A percentile compares a stretch with the other conserved stretches of the same genome.
Evolutionary conservation across 2,113 vertebrate species (phyloP).

Genomic region (Dipodomys ordii): DNA sequence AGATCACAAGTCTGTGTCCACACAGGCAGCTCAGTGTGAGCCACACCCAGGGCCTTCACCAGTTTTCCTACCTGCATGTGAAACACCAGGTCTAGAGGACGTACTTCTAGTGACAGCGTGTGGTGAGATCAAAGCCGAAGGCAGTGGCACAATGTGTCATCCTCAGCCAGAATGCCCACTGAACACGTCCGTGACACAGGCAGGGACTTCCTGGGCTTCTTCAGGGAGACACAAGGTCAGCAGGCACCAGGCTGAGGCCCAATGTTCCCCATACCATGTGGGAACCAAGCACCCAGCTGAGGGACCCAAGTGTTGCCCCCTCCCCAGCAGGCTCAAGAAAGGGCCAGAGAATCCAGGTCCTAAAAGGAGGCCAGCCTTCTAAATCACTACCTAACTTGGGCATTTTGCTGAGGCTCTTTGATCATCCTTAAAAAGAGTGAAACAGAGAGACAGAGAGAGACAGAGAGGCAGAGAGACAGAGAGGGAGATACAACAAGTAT

Average conservation of each 20-base stretch:
- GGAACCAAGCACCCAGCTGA: too few species aligned
- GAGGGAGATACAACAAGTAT: too few species aligned
- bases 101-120: neutral
- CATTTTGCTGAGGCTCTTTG: neutral
- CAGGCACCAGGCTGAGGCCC: neutral
- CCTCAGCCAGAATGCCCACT: too few species aligned
- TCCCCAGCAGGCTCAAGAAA: neutral
- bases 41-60: too few species aligned
- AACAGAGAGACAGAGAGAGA: neutral
- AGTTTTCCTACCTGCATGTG: accelerated
- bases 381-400: neutral
- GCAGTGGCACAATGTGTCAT: too few species aligned
- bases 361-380: neutral
- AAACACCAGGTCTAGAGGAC: neutral
- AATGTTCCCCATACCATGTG: too few species aligned
- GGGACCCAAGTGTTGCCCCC: too few species aligned
- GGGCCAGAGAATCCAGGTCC: neutral
- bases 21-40: too few species aligned
- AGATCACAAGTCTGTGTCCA: too few species aligned
- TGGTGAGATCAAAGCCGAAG: too few species aligned
- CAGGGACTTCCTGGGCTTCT: neutral
- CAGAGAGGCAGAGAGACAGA: too few species aligned
- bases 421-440: too few species aligned
- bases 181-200: neutral
- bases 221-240: neutral